phyloP scores from a whole-genome alignment of 2,113 vertebrate genomes.

The Takifugu flavidus region DNA sequence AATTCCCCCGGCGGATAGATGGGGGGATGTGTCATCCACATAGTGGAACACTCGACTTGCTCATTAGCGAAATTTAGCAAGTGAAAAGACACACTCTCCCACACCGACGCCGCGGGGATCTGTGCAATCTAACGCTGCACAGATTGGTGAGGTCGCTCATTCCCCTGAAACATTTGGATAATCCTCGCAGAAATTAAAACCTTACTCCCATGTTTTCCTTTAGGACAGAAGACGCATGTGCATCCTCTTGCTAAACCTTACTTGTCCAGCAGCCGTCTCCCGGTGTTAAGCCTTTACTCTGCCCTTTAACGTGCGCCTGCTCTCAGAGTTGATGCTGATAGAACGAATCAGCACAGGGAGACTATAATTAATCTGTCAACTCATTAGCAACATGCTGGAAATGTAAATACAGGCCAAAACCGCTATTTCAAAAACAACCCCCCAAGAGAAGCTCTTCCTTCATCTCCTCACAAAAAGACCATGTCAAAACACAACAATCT shows the following conservation, averaged over 20 bases:
- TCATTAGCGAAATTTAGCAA: conserved; percentile 37
- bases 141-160: conserved; percentile 12
- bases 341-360: not conserved
- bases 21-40: not conserved
- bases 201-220: conserved; percentile 8
- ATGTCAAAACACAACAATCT: too few relatives aligned
- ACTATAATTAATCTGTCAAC: not conserved
- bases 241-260: not conserved
- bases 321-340: not conserved
- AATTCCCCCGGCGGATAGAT: conserved; percentile 14
- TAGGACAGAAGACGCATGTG: conserved; percentile 8
- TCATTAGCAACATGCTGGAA: too few relatives aligned
- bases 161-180: conserved; percentile 18
- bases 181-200: conserved; percentile 18
- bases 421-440: not conserved
- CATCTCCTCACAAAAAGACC: not conserved
- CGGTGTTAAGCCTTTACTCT: not conserved
- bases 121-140: conserved; percentile 8
- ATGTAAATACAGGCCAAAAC: not conserved
- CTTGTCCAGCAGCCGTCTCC: not conserved
- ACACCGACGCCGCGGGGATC: conserved; percentile 16
- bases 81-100: conserved; percentile 4
- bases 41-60: conserved; percentile 8
- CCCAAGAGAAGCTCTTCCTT: not conserved
- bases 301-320: not conserved